These are phyloP conservation scores for Electrona antarctica DNA, from an alignment of 2,113 vertebrate genomes.

Conservation along the genomic window DNA sequence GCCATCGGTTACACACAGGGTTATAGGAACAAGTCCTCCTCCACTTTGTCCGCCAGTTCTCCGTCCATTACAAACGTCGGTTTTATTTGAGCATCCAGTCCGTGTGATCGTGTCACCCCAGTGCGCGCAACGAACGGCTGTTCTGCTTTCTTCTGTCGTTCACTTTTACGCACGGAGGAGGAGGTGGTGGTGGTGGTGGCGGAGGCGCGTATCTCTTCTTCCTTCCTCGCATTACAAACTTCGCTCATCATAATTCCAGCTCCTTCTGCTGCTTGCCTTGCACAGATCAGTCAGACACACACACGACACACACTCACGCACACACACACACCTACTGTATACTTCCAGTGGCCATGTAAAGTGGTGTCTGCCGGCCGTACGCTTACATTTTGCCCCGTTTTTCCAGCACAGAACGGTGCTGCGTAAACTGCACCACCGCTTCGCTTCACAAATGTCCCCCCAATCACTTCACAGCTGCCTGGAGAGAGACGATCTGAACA, in stretches of 20 bases:
- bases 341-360: conserved; percentile 39
- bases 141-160: not conserved
- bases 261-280: not conserved
- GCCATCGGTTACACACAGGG: not conserved
- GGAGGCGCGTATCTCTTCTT: conserved; percentile 3
- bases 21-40: not conserved
- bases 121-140: conserved; percentile 19
- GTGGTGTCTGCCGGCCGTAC: conserved; percentile 18
- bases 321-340: conserved; percentile 38
- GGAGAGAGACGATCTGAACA: conserved; percentile 40
- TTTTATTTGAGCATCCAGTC: conserved; percentile 27
- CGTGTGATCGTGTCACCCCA: conserved; percentile 1
- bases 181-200: no score
- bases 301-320: no score
- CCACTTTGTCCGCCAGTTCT: conserved; percentile 16
- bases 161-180: conserved; percentile 50
- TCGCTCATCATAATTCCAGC: conserved; percentile 21
- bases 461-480: conserved; percentile 46
- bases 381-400: conserved; percentile 65
- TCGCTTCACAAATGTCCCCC: conserved; percentile 20
- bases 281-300: not conserved
- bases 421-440: conserved; percentile 1
- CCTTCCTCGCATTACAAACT: conserved; percentile 21
- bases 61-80: not conserved
- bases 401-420: conserved; percentile 11